Conservation (phyloP, 2,113 vertebrate genomes). For the Eublepharis macularius region DNA sequence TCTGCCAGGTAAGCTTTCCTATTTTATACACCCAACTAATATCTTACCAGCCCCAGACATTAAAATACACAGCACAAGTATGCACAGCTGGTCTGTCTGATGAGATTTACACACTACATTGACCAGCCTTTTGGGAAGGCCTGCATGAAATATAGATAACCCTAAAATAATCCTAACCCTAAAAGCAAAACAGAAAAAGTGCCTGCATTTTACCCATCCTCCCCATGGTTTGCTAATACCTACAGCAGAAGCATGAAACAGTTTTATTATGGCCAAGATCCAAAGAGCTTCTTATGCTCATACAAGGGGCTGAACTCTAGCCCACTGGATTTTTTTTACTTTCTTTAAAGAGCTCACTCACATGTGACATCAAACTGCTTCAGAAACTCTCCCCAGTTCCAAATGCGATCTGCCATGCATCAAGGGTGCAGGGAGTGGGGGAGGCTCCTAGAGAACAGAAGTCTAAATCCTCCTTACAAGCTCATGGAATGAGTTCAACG, state of each 20-base stretch:
- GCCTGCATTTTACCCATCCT: neutral
- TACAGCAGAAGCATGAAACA: neutral
- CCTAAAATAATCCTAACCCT: too few species aligned
- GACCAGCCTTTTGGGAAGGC: neutral
- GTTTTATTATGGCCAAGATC: neutral
- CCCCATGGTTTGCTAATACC: neutral
- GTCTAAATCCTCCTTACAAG: neutral
- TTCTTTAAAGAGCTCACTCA: neutral
- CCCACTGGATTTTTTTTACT: neutral
- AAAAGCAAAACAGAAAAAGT: neutral
- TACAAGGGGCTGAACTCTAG: neutral
- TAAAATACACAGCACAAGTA: neutral
- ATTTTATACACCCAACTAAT: neutral
- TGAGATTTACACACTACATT: neutral
- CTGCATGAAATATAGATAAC: neutral
- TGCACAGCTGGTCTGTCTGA: neutral
- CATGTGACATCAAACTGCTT: neutral
- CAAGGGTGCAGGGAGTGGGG: accelerated
- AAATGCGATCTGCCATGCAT: neutral
- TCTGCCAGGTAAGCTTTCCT: neutral
- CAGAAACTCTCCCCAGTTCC: neutral
- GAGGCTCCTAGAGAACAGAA: neutral
- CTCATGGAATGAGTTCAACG: neutral
- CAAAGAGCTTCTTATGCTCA: neutral
- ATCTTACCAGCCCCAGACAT: neutral